Conservation (phyloP, 1,140 invertebrate species). For the Camponotus floridanus region DNA sequence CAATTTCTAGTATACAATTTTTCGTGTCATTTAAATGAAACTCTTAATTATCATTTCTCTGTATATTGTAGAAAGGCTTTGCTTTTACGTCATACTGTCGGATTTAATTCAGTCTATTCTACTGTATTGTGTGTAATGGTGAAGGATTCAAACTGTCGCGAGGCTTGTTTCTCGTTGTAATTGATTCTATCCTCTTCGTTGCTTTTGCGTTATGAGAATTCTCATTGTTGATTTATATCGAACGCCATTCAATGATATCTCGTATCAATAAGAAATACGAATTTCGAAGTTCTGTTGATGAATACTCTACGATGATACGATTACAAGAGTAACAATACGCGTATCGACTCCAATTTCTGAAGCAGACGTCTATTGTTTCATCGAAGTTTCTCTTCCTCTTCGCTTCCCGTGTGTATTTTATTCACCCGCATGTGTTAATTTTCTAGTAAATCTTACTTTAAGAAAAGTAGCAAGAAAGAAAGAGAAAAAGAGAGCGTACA, state of each 20-base stretch:
- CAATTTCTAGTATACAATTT: background rate
- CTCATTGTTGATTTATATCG: constrained; percentile 27
- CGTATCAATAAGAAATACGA: constrained; percentile 19
- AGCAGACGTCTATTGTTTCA: constrained; percentile 38
- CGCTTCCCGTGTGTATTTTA: constrained; percentile 9
- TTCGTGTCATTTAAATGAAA: background rate
- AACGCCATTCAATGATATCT: background rate
- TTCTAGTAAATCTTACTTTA: no score
- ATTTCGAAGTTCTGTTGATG: constrained; percentile 29
- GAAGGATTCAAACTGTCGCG: constrained; percentile 8
- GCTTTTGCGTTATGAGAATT: constrained; percentile 4
- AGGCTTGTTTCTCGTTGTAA: constrained; percentile 31
- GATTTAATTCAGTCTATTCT: constrained; percentile 7
- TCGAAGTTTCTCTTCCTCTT: constrained; percentile 19
- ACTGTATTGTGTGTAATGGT: background rate
- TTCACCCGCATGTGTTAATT: background rate
- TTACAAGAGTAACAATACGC: constrained; percentile 16
- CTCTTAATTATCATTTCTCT: background rate
- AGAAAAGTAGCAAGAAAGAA: no score
- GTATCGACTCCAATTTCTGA: constrained; percentile 50
- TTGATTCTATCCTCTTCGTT: constrained; percentile 18
- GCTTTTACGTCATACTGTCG: background rate
- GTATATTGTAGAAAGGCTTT: constrained; percentile 5
- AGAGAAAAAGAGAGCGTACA: no score
- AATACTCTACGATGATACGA: constrained; percentile 22